Percentiles rank a stretch among this genome's conserved stretches.
phyloP scores from a whole-genome alignment of 64 coral and sea anemone species.

The Cladopsammia gracilis region DNA sequence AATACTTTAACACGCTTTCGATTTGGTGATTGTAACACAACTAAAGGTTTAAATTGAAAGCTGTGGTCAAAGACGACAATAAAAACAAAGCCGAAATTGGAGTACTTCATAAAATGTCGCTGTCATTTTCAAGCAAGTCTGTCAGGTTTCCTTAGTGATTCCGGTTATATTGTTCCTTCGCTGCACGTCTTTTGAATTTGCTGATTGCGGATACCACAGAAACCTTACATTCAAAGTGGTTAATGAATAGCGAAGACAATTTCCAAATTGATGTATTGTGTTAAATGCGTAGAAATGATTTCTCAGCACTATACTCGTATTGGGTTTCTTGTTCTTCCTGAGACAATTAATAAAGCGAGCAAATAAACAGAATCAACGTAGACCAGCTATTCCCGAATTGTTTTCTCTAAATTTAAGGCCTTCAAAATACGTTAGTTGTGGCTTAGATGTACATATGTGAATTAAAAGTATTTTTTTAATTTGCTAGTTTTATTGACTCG shows the following conservation, averaged over 20 bases:
- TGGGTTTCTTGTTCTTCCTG: too few species aligned
- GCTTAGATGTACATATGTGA: neutral
- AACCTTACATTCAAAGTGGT: constrained; percentile 3
- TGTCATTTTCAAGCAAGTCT: constrained; percentile 16
- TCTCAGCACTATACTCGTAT: neutral
- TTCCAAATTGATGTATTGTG: constrained; percentile 1
- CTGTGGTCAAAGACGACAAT: neutral
- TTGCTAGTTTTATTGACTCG: neutral
- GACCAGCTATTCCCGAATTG: neutral
- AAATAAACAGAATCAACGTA: neutral
- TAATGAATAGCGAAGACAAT: neutral
- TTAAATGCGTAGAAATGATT: neutral
- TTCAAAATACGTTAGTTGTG: neutral
- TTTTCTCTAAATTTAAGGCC: neutral
- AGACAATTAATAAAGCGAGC: neutral
- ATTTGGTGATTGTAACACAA: neutral
- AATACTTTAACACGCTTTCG: neutral
- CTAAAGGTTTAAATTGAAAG: neutral
- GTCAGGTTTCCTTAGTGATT: constrained; percentile 11
- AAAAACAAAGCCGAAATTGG: neutral
- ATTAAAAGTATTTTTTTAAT: neutral
- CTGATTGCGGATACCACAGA: constrained; percentile 17
- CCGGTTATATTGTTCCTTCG: constrained; percentile 26
- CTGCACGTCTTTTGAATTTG: neutral
- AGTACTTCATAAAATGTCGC: neutral